Evolutionary conservation across 1,140 invertebrate genomes (phyloP).

Genomic region (Drosophila neocordata): DNA sequence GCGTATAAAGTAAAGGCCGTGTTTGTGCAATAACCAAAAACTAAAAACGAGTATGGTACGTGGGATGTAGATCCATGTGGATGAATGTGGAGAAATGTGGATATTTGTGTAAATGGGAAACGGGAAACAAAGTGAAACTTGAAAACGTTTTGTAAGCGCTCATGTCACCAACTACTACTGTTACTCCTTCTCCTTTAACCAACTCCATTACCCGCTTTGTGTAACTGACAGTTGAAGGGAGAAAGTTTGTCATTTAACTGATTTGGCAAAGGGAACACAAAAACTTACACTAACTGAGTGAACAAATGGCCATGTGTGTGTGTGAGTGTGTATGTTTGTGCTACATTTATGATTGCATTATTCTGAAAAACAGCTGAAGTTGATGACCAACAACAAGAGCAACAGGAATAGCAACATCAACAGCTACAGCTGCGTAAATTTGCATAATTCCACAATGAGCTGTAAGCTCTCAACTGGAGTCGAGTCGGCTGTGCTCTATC

Average conservation of each 20-base stretch:
- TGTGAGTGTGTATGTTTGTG: conserved; percentile 21
- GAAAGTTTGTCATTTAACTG: conserved; percentile 60
- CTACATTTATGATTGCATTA: conserved; percentile 69
- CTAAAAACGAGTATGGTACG: conserved; percentile 10
- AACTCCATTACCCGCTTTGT: neutral
- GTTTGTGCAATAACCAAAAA: conserved; percentile 26
- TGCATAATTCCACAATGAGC: conserved; percentile 72
- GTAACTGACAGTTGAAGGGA: conserved; percentile 32
- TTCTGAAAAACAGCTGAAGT: conserved; percentile 57
- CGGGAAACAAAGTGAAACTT: conserved; percentile 37
- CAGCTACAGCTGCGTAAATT: conserved; percentile 58
- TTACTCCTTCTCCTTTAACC: neutral
- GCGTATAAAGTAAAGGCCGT: conserved; percentile 15
- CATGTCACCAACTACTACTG: conserved; percentile 38
- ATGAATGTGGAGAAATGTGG: neutral
- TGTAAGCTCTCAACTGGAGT: conserved; percentile 21
- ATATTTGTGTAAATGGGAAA: neutral
- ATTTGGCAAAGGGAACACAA: conserved; percentile 36
- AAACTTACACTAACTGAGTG: conserved; percentile 33
- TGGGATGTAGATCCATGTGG: neutral
- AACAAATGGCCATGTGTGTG: conserved; percentile 52
- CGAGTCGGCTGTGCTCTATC: conserved; percentile 3
- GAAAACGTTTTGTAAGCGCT: conserved; percentile 61
- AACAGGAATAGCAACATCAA: conserved; percentile 35
- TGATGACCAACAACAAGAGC: conserved; percentile 38